phyloP scores from a whole-genome alignment of 2,888 invertebrate genomes.

The Pyrocoelia pectoralis region DNA sequence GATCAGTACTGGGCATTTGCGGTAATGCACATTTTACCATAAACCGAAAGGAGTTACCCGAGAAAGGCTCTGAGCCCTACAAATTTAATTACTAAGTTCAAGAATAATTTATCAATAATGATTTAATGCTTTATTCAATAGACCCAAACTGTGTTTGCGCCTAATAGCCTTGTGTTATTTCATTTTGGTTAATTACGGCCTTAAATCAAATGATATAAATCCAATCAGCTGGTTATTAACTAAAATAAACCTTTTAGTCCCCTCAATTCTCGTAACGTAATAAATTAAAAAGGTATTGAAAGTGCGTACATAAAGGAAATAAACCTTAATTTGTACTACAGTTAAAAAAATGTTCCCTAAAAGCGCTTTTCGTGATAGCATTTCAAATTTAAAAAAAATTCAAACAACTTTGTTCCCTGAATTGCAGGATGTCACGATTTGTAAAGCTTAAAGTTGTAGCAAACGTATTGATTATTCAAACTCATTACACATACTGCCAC shows the following conservation, averaged over 20 bases:
- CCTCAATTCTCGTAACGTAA: neutral
- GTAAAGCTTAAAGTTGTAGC: neutral
- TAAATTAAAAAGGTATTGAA: neutral
- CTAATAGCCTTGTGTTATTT: too few relatives aligned
- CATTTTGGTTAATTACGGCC: too few relatives aligned
- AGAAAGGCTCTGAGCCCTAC: neutral
- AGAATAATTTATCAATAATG: too few relatives aligned
- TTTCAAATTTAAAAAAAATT: neutral
- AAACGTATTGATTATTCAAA: slow-evolving; percentile 6
- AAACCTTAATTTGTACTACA: neutral
- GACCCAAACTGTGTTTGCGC: too few relatives aligned
- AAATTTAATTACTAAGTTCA: neutral
- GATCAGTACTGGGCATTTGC: slow-evolving; percentile 9
- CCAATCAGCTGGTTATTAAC: too few relatives aligned
- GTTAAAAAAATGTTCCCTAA: neutral
- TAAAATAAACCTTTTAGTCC: too few relatives aligned
- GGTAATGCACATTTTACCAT: slow-evolving; percentile 17
- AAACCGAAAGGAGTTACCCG: slow-evolving; percentile 13
- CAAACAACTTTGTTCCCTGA: slow-evolving; percentile 4
- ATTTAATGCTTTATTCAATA: too few relatives aligned
- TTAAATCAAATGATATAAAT: too few relatives aligned
- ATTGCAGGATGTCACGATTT: slow-evolving; percentile 11
- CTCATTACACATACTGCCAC: slow-evolving; percentile 3
- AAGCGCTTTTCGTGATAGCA: slow-evolving; percentile 4
- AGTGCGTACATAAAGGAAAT: neutral